phyloP scores from a whole-genome alignment of 2,888 invertebrate species.

The Rhopalosiphum nymphaeae region DNA sequence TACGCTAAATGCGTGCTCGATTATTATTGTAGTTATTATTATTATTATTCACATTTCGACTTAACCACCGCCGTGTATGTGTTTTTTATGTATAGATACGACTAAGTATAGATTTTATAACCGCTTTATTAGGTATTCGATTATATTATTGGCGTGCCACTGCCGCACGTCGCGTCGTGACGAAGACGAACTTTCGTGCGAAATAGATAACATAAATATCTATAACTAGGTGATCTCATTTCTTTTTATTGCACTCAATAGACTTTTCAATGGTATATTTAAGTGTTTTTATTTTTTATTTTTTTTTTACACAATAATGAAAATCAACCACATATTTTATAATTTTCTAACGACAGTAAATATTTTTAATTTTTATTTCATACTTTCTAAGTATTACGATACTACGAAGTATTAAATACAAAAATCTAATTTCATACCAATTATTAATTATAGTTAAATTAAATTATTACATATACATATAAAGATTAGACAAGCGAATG shows the following conservation, averaged over 20 bases:
- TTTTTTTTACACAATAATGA: neutral
- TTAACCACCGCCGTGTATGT: neutral
- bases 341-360: neutral
- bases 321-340: neutral
- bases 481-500: neutral
- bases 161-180: neutral
- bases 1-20: slow-evolving; percentile 10
- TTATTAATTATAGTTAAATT: neutral
- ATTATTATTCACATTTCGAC: slow-evolving; percentile 38
- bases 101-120: neutral
- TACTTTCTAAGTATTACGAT: neutral
- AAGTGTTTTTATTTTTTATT: no score
- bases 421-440: neutral
- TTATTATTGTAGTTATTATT: slow-evolving; percentile 33
- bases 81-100: neutral
- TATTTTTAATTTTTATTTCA: neutral
- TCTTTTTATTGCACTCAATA: neutral
- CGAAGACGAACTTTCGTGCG: neutral
- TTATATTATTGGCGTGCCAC: neutral
- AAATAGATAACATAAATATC: neutral
- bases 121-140: neutral
- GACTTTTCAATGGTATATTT: neutral
- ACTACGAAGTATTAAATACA: no score
- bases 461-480: neutral
- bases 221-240: neutral